Percentiles rank a stretch among this genome's conserved stretches.
Evolutionary conservation across 1,140 invertebrate genomes (phyloP).

Genomic region (Hycleus cichorii): DNA sequence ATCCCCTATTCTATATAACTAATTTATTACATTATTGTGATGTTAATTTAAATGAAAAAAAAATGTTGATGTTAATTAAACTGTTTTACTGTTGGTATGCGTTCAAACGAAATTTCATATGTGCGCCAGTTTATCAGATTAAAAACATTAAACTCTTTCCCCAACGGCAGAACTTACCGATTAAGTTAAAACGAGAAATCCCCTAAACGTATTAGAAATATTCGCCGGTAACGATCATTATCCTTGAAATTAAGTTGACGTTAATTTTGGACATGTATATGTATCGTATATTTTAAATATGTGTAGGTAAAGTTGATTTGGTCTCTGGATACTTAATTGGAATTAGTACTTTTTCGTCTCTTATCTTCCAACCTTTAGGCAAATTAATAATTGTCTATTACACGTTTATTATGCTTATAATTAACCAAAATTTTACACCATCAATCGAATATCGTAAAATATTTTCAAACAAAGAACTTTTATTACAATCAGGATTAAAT

Average conservation of each 20-base stretch:
- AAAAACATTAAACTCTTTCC: conserved; percentile 24
- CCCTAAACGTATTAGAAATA: conserved; percentile 16
- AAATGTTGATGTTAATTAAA: no score
- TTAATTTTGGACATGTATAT: conserved; percentile 4
- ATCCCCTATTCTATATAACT: no score
- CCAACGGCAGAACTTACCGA: conserved; percentile 17
- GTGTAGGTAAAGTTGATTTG: conserved; percentile 12
- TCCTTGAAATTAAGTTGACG: conserved; percentile 16
- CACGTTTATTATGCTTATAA: no score
- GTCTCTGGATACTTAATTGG: conserved; percentile 10
- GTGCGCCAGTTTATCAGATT: conserved; percentile 22
- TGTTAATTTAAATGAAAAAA: no score
- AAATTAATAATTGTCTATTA: no score
- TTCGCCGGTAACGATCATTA: conserved; percentile 8
- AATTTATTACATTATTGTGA: no score
- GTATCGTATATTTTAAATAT: conserved; percentile 9
- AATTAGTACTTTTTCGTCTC: conserved; percentile 1
- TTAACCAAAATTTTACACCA: no score
- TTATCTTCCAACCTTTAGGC: no score
- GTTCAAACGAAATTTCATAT: conserved; percentile 10
- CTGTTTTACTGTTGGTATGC: no score
- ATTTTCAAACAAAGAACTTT: no score
- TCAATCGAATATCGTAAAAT: no score
- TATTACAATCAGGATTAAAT: no score
- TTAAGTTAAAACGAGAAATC: conserved; percentile 13